phyloP scores from a whole-genome alignment of 2,888 invertebrate species.

The Dastarcus helophoroides region DNA sequence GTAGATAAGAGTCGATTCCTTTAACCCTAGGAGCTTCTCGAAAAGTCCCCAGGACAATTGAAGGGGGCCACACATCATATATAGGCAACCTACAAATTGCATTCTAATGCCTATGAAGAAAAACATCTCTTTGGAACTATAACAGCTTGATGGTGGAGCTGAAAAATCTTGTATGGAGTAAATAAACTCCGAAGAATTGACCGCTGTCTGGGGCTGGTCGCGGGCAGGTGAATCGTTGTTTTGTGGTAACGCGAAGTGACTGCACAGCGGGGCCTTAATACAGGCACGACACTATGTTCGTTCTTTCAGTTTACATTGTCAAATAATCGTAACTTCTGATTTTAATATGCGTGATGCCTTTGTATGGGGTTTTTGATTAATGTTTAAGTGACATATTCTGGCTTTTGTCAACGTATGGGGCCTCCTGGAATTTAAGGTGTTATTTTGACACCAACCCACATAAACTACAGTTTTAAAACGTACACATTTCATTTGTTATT shows the following conservation, averaged over 20 bases:
- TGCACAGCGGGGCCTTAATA: constrained; percentile 32
- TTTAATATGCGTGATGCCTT: constrained; percentile 34
- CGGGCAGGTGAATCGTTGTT: constrained; percentile 19
- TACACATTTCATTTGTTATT: no score
- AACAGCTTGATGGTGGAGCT: no score
- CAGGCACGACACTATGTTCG: constrained; percentile 30
- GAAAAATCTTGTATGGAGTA: no score
- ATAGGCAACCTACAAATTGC: no score
- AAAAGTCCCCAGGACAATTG: no score
- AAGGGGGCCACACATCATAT: no score
- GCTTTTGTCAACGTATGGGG: constrained; percentile 19
- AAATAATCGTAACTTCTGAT: constrained; percentile 36
- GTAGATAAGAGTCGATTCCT: no score
- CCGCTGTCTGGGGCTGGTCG: constrained; percentile 6
- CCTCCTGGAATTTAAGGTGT: constrained; percentile 20
- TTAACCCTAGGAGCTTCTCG: no score
- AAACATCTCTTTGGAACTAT: no score
- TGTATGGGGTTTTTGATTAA: constrained; percentile 28
- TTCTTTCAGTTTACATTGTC: constrained; percentile 33
- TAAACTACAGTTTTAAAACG: no score
- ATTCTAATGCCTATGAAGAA: no score
- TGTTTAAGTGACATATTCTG: constrained; percentile 27
- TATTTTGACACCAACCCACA: not conserved
- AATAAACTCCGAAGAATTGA: constrained; percentile 2
- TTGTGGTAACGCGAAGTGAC: constrained; percentile 24